Conservation (phyloP, 2,888 invertebrate species). For the Spisula solida region DNA sequence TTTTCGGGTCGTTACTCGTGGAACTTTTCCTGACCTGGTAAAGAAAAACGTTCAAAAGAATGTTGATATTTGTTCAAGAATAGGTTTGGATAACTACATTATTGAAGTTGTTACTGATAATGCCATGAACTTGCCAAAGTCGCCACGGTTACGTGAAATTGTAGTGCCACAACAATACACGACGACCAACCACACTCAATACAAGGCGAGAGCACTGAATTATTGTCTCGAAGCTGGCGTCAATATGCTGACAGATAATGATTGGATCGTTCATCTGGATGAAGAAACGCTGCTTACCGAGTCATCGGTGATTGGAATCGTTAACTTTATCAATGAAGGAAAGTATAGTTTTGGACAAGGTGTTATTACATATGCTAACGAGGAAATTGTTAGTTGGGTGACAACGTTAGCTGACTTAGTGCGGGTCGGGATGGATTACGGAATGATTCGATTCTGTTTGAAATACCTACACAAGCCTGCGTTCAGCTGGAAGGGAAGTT, state of each 20-base stretch:
- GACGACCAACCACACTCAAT: slow-evolving; percentile 75
- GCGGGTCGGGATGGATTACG: slow-evolving; percentile 81
- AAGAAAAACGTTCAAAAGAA: slow-evolving; percentile 77
- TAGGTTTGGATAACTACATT: slow-evolving; percentile 79
- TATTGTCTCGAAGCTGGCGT: slow-evolving; percentile 79
- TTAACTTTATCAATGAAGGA: slow-evolving; percentile 82
- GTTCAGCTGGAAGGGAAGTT: slow-evolving; percentile 84
- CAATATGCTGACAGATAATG: slow-evolving; percentile 79
- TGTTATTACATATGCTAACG: slow-evolving; percentile 81
- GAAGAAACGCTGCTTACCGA: slow-evolving; percentile 84
- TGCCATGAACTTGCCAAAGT: slow-evolving; percentile 73
- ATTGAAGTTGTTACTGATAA: slow-evolving; percentile 80
- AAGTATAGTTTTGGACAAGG: slow-evolving; percentile 82
- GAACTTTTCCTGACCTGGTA: slow-evolving; percentile 76
- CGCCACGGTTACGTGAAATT: slow-evolving; percentile 73
- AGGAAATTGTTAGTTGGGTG: slow-evolving; percentile 82
- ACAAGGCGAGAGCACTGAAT: slow-evolving; percentile 82
- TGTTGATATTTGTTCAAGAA: slow-evolving; percentile 74
- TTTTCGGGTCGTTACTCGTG: slow-evolving; percentile 78
- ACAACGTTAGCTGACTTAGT: slow-evolving; percentile 82
- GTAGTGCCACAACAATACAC: slow-evolving; percentile 78
- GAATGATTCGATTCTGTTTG: slow-evolving; percentile 75
- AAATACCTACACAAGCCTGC: slow-evolving; percentile 79
- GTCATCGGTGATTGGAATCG: slow-evolving; percentile 81
- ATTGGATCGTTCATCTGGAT: slow-evolving; percentile 84